A percentile compares a stretch with the other conserved stretches of the same genome.
Evolutionary conservation across 2,888 invertebrate genomes (phyloP).

Genomic region (Tolmerus cingulatus): DNA sequence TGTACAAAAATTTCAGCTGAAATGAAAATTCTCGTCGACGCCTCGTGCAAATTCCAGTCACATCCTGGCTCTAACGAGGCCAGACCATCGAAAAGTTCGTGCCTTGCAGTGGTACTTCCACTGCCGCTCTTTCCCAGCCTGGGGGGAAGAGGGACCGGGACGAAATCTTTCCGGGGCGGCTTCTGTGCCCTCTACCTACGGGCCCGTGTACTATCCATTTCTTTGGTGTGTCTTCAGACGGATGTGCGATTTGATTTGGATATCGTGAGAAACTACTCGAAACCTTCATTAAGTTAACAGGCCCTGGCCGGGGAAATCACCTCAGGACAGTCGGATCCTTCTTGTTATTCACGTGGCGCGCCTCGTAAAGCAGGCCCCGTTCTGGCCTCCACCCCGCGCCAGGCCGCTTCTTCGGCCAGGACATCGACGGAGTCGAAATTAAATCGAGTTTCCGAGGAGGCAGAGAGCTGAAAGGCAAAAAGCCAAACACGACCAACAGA

Average conservation of each 20-base stretch:
- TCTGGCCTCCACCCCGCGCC: background rate
- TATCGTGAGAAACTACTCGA: conserved; percentile 28
- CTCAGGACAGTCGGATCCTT: conserved; percentile 1
- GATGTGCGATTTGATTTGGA: conserved; percentile 38
- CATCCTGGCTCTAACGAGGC: conserved; percentile 46
- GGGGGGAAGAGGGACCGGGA: background rate
- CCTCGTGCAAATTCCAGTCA: conserved; percentile 43
- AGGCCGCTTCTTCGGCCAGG: background rate
- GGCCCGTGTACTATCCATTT: background rate
- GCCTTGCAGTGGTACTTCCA: conserved; percentile 16
- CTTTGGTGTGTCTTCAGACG: background rate
- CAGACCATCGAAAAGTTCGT: conserved; percentile 43
- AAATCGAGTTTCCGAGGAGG: conserved; percentile 34
- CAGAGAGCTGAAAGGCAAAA: conserved; percentile 10
- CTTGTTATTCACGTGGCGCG: conserved; percentile 32
- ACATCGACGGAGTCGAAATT: conserved; percentile 34
- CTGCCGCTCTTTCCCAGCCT: background rate
- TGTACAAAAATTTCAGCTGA: conserved; percentile 30
- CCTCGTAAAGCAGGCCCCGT: background rate
- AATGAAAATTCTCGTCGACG: conserved; percentile 28
- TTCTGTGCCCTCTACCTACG: background rate
- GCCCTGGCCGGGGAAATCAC: background rate
- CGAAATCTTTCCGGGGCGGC: background rate
- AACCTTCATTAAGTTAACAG: conserved; percentile 35
- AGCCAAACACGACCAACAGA: conserved; percentile 14